Conservation (phyloP, 2,888 invertebrate genomes). For the Atethmia centrago region DNA sequence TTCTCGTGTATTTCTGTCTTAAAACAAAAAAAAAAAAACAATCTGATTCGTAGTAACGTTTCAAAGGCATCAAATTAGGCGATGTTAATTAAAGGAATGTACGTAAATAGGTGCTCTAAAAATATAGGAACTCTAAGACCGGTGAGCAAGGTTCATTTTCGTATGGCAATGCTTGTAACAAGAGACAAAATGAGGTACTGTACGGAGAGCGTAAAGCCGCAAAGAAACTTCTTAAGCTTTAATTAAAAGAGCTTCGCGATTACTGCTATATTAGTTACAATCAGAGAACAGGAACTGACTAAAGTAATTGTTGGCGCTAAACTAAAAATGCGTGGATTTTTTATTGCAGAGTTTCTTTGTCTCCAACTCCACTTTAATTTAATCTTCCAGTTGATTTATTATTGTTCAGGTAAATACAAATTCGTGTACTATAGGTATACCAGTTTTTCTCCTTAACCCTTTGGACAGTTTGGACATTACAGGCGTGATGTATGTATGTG, state of each 20-base stretch:
- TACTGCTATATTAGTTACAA: slow-evolving; percentile 83
- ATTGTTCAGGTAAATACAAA: background rate
- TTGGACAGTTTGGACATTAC: background rate
- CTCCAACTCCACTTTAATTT: background rate
- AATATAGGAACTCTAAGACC: slow-evolving; percentile 39
- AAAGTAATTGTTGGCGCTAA: slow-evolving; percentile 56
- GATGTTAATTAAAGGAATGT: slow-evolving; percentile 65
- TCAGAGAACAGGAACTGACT: slow-evolving; percentile 69
- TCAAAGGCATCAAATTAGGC: slow-evolving; percentile 64
- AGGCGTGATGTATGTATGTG: background rate
- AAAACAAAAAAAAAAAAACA: slow-evolving; percentile 26
- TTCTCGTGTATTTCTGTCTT: slow-evolving; percentile 12
- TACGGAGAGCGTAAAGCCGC: slow-evolving; percentile 71
- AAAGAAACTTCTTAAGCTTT: slow-evolving; percentile 81
- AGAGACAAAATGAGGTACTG: slow-evolving; percentile 68
- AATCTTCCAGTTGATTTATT: slow-evolving; percentile 13
- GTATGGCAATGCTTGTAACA: slow-evolving; percentile 37
- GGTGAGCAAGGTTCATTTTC: slow-evolving; percentile 28
- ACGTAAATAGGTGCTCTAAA: slow-evolving; percentile 59
- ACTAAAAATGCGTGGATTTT: slow-evolving; percentile 24
- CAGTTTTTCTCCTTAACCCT: background rate
- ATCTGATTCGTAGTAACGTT: slow-evolving; percentile 54
- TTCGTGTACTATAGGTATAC: background rate
- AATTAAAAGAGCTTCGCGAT: slow-evolving; percentile 85
- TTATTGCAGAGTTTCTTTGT: slow-evolving; percentile 14